phyloP scores from a whole-genome alignment of 1,140 invertebrate species.

The Metopolophium dirhodum region DNA sequence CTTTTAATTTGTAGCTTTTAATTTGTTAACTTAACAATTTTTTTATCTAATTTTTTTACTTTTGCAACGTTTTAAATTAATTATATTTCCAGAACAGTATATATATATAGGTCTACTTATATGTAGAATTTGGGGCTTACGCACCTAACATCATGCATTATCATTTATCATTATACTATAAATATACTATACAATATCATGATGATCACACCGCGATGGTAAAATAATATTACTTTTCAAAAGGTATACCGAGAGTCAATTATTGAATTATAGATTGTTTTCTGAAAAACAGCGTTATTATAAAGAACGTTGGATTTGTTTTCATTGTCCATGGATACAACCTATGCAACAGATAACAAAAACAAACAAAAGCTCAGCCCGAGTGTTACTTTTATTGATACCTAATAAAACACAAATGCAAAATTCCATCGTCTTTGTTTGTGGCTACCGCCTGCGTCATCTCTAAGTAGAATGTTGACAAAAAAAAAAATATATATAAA shows the following conservation, averaged over 20 bases:
- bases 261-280: not conserved
- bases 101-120: not conserved
- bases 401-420: not conserved
- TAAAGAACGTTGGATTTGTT: not conserved
- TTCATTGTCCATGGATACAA: not conserved
- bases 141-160: too few relatives aligned
- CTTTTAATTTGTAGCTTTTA: not conserved
- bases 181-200: too few relatives aligned
- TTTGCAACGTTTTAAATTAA: not conserved
- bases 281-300: not conserved
- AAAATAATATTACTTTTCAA: not conserved
- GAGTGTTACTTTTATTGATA: not conserved
- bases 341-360: too few relatives aligned
- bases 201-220: not conserved
- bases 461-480: not conserved
- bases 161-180: too few relatives aligned
- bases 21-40: not conserved
- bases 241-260: not conserved
- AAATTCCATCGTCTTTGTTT: too few relatives aligned
- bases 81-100: not conserved
- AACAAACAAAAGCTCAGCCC: too few relatives aligned
- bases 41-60: too few relatives aligned
- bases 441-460: not conserved
- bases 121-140: not conserved
- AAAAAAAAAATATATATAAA: too few relatives aligned